Evolutionary conservation across 1,140 invertebrate genomes (phyloP), one percentile per base, ranked within the genome.

Genomic region (Chironomus tepperi): DNA sequence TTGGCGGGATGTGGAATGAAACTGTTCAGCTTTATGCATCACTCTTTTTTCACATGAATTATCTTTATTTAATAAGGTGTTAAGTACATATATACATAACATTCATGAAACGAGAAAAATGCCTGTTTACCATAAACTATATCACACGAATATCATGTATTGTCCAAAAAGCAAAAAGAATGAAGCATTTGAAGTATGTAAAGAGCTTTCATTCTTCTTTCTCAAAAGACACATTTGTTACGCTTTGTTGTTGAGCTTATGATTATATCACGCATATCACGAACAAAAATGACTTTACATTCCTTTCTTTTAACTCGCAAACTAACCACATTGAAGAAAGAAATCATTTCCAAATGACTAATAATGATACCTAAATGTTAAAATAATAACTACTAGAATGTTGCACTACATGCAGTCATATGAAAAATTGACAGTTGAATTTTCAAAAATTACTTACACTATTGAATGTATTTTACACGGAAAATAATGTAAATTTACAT

Each of bases 41-140:
- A n/a, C 47, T 57, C n/a, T 57, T 57, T n/a, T 57, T n/a, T n/a
- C 47, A 57, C 47, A 57, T 57, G 47, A 57, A 57, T 57, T 57
- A 57, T 57, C 47, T 57, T 57, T n/a, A 10, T 57, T 57, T 57
- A 57, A 57, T 57, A 57, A 57, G 47, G 47, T 57, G 47, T 57
- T 57, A 57, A 57, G 47, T 57, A 57, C n/a, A n/a, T n/a, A 34
- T 34, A 34, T 34, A 34, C 24, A 34, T 34, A 34, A 34, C 24
- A 34, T 34, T 34, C 24, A 34, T 34, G 24, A 34, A 34, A 34
- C 24, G 24, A 34, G 24, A 34, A n/a, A n/a, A 57, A 57, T 15
- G 47, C 47, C 24, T 57, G 47, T n/a, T 57, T 57, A 57, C 47
- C 47, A 57, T 57, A 57, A 57, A 57, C 47, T 57, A n/a, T 57